phyloP scores from a whole-genome alignment of 2,113 vertebrate species.

The Dissostichus mawsoni region DNA sequence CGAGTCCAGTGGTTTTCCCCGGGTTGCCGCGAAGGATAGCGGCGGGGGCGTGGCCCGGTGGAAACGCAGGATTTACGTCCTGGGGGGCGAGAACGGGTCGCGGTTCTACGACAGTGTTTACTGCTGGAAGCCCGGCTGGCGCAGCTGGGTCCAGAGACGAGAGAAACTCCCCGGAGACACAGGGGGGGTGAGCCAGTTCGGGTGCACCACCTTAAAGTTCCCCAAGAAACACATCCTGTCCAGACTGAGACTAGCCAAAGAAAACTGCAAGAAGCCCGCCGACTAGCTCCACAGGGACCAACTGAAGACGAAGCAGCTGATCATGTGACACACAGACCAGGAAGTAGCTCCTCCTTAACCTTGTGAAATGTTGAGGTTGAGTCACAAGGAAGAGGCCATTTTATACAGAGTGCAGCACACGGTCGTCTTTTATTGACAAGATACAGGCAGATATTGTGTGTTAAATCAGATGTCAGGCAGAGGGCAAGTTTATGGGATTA shows the following conservation, averaged over 20 bases:
- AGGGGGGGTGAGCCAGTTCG: constrained; percentile 86
- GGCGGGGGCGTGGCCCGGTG: constrained; percentile 84
- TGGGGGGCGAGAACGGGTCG: constrained; percentile 86
- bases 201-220: constrained; percentile 87
- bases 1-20: constrained; percentile 84
- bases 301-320: neutral
- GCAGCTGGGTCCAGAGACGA: constrained; percentile 87
- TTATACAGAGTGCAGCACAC: constrained; percentile 43
- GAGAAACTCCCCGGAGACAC: constrained; percentile 86
- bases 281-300: constrained; percentile 45
- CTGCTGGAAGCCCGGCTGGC: constrained; percentile 89
- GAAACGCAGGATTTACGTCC: constrained; percentile 87
- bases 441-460: neutral
- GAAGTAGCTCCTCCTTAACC: constrained; percentile 14
- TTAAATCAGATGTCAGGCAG: neutral
- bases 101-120: constrained; percentile 86
- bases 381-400: constrained; percentile 34
- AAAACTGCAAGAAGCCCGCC: constrained; percentile 73
- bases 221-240: constrained; percentile 87
- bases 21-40: constrained; percentile 85
- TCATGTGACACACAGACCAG: constrained; percentile 8
- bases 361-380: constrained; percentile 10
- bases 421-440: constrained; percentile 2
- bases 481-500: neutral
- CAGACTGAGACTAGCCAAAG: constrained; percentile 81